Conservation (phyloP, 2,888 invertebrate genomes). For the Aphidoletes aphidimyza region DNA sequence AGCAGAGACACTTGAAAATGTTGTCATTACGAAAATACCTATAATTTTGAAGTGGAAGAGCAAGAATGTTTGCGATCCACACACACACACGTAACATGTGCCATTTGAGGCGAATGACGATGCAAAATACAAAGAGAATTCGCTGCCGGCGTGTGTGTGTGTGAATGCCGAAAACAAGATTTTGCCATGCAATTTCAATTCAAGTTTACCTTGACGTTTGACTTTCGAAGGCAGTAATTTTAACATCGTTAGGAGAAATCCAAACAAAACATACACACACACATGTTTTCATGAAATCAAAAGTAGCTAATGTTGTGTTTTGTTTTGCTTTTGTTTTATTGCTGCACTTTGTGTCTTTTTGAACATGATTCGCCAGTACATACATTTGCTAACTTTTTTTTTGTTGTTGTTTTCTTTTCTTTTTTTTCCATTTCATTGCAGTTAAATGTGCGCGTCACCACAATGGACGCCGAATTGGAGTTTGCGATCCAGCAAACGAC, state of each 20-base stretch:
- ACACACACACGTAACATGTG: background rate
- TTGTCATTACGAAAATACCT: slow-evolving; percentile 29
- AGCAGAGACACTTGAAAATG: background rate
- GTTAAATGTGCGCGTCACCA: slow-evolving; percentile 99
- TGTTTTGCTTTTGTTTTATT: background rate
- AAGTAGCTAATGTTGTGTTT: background rate
- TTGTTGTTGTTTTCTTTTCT: background rate
- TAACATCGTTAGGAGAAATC: slow-evolving; percentile 39
- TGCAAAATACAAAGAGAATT: background rate
- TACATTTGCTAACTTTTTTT: too few relatives aligned
- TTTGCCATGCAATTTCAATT: slow-evolving; percentile 16
- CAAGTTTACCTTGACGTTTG: slow-evolving; percentile 53
- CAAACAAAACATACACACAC: background rate
- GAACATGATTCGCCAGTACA: background rate
- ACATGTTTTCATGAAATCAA: background rate
- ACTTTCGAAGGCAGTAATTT: slow-evolving; percentile 40
- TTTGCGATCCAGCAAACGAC: slow-evolving; percentile 99
- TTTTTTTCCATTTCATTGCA: slow-evolving; percentile 66
- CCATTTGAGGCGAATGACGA: background rate
- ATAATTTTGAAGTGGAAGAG: background rate
- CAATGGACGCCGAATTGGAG: slow-evolving; percentile 99
- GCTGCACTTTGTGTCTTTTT: background rate
- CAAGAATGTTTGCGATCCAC: background rate
- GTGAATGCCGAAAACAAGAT: slow-evolving; percentile 17
- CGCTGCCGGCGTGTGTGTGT: background rate